These are phyloP conservation scores for Timema cristinae DNA, from an alignment of 2,888 invertebrate genomes.

Conservation along the genomic window DNA sequence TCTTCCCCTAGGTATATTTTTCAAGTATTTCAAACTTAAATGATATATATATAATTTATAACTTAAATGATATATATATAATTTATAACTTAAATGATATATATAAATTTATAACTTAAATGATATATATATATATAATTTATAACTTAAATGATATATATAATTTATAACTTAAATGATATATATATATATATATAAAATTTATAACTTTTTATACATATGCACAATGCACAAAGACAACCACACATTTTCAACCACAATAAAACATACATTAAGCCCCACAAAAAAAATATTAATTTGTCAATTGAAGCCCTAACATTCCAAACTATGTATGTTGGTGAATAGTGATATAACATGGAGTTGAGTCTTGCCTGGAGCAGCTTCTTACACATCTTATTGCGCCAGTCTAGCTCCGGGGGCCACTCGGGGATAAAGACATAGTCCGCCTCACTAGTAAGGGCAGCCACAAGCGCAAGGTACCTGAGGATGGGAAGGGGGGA, in stretches of 20 bases:
- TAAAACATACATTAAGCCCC: too few species aligned
- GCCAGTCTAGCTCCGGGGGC: conserved; percentile 94
- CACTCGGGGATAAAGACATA: conserved; percentile 98
- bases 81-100: not conserved
- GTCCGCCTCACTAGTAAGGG: conserved; percentile 95
- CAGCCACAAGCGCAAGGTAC: conserved; percentile 96
- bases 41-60: not conserved
- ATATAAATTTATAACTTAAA: not conserved
- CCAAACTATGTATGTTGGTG: too few species aligned
- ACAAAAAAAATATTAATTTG: too few species aligned
- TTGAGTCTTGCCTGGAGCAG: conserved; percentile 73
- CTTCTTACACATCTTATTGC: conserved; percentile 88
- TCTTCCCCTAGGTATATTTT: too few species aligned
- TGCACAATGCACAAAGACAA: too few species aligned
- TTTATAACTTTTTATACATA: not conserved
- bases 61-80: not conserved
- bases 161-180: not conserved
- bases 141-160: not conserved
- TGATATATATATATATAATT: not conserved
- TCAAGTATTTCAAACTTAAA: too few species aligned
- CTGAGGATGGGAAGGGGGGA: conserved; percentile 48
- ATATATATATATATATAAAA: not conserved
- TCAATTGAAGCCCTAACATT: too few species aligned
- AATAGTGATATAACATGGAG: too few species aligned
- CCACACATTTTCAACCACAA: too few species aligned